Evolutionary conservation across 2,113 vertebrate species (phyloP).

Genomic region (Riparia riparia): DNA sequence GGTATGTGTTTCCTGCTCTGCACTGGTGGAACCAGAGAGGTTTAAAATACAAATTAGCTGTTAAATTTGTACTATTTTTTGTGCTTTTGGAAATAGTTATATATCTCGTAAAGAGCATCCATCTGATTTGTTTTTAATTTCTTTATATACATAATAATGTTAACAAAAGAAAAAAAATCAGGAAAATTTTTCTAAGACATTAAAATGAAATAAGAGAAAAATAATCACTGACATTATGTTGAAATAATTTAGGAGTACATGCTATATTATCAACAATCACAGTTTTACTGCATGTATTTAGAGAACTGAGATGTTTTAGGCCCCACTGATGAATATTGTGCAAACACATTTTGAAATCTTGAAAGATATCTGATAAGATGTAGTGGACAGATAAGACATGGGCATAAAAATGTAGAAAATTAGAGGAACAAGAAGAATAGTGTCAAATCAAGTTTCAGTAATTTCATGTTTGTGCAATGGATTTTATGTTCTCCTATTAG

Average conservation of each 20-base stretch:
- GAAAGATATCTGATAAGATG: not conserved
- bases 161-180: accelerated
- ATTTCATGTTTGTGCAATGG: not conserved
- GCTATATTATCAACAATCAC: not conserved
- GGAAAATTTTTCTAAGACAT: not conserved
- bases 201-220: not conserved
- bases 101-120: not conserved
- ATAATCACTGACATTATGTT: not conserved
- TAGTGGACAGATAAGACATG: not conserved
- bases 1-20: not conserved
- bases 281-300: not conserved
- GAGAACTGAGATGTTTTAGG: not conserved
- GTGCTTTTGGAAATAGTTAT: not conserved
- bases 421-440: not conserved
- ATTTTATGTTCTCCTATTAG: not conserved
- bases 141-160: accelerated
- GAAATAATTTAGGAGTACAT: not conserved
- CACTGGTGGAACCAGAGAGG: not conserved
- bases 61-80: not conserved
- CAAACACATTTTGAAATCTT: not conserved
- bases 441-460: not conserved
- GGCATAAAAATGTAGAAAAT: not conserved
- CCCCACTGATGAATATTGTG: not conserved
- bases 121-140: not conserved
- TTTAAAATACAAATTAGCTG: not conserved